Evolutionary conservation across 2,113 vertebrate genomes (phyloP).

Genomic region (Seriola dumerili): DNA sequence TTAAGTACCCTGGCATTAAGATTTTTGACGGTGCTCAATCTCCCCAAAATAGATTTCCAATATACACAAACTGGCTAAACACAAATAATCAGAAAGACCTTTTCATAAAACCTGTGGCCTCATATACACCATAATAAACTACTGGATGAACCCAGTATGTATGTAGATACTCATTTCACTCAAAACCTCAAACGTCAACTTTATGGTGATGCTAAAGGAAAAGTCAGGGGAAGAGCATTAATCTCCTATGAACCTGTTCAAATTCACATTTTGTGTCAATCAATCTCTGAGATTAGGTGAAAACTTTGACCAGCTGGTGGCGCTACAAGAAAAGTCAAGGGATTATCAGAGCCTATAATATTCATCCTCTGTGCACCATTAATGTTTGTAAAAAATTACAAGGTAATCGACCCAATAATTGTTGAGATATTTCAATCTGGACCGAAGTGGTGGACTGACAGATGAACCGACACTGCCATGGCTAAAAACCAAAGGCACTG

Average conservation of each 20-base stretch:
- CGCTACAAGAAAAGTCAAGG: no score
- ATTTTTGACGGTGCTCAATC: background rate
- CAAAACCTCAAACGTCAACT: background rate
- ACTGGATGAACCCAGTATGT: background rate
- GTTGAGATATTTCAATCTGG: background rate
- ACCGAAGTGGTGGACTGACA: background rate
- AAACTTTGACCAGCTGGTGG: no score
- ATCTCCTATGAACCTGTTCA: no score
- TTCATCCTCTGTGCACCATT: background rate
- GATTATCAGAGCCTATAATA: background rate
- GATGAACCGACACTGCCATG: background rate
- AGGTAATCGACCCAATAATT: background rate
- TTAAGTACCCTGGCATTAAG: slow-evolving; percentile 1
- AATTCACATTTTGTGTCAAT: no score
- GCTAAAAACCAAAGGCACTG: no score
- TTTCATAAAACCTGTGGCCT: no score
- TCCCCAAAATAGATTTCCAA: slow-evolving; percentile 39
- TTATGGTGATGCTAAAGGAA: no score
- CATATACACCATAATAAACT: no score
- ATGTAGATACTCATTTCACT: background rate
- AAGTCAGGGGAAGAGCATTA: no score
- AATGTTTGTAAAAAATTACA: background rate
- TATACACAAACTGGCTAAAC: background rate
- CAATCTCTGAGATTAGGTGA: no score
- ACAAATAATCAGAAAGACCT: no score